phyloP scores from a whole-genome alignment of 1,140 invertebrate genomes.

The Adoxophyes honmai region DNA sequence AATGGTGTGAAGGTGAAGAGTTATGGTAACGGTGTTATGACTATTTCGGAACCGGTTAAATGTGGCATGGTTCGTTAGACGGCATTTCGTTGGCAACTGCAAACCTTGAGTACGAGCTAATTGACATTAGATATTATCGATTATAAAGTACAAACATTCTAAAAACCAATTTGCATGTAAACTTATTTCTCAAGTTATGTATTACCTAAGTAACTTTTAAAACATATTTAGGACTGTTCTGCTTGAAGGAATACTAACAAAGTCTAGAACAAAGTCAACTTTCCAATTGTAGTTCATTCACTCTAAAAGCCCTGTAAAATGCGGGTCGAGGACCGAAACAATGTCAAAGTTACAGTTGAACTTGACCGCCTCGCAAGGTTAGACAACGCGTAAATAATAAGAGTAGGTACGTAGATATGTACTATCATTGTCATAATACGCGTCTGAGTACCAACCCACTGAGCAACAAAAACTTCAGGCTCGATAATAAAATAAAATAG shows the following conservation, averaged over 20 bases:
- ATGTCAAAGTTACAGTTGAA: slow-evolving; percentile 34
- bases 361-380: slow-evolving; percentile 36
- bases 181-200: no score
- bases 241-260: background rate
- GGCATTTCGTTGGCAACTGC: no score
- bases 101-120: no score
- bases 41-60: no score
- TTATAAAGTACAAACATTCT: no score
- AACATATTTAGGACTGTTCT: no score
- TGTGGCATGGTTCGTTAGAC: no score
- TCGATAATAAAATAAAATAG: slow-evolving; percentile 17
- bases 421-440: slow-evolving; percentile 13
- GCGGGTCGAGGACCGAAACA: slow-evolving; percentile 26
- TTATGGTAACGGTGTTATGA: no score
- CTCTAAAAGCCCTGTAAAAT: slow-evolving; percentile 19
- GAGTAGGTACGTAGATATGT: slow-evolving; percentile 9
- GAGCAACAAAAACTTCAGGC: slow-evolving; percentile 12
- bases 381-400: slow-evolving; percentile 28
- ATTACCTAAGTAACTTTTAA: no score
- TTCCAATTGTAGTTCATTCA: slow-evolving; percentile 21
- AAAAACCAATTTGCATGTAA: no score
- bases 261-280: background rate
- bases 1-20: no score
- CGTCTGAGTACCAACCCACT: slow-evolving; percentile 18
- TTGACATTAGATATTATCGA: no score